A percentile compares a stretch with the other conserved stretches of the same genome.
Conservation (phyloP, 2,888 invertebrate species). For the Apamea sordens region DNA sequence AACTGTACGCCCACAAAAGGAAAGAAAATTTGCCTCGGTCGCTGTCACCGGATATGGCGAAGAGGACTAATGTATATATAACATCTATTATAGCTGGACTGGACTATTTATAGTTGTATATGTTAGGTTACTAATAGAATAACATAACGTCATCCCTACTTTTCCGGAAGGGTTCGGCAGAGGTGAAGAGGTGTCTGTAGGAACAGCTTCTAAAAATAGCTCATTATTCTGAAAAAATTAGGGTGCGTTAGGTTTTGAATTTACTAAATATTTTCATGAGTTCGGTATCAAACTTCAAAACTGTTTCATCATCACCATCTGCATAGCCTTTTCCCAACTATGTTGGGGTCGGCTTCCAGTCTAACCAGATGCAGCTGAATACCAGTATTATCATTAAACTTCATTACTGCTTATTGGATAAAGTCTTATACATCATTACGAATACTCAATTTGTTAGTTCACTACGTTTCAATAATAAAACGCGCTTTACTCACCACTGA, state of each 20-base stretch:
- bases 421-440: not conserved
- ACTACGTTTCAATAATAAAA: constrained; percentile 50
- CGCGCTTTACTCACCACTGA: constrained; percentile 29
- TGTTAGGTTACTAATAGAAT: not conserved
- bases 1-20: not conserved
- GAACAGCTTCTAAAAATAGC: not conserved
- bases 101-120: not conserved
- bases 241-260: not conserved
- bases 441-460: not conserved
- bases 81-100: no score
- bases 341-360: no score
- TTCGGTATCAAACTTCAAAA: not conserved
- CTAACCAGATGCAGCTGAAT: no score
- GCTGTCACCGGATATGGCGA: not conserved
- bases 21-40: not conserved
- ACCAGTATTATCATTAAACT: no score
- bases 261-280: not conserved
- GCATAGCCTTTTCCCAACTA: no score
- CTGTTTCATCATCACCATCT: no score
- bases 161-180: no score
- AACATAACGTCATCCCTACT: not conserved
- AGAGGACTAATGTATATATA: no score
- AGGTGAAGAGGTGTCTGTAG: no score
- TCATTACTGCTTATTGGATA: not conserved
- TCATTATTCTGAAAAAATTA: not conserved